These are phyloP conservation scores for Pimpla rufipes DNA, from an alignment of 2,888 invertebrate genomes.

Conservation along the genomic window DNA sequence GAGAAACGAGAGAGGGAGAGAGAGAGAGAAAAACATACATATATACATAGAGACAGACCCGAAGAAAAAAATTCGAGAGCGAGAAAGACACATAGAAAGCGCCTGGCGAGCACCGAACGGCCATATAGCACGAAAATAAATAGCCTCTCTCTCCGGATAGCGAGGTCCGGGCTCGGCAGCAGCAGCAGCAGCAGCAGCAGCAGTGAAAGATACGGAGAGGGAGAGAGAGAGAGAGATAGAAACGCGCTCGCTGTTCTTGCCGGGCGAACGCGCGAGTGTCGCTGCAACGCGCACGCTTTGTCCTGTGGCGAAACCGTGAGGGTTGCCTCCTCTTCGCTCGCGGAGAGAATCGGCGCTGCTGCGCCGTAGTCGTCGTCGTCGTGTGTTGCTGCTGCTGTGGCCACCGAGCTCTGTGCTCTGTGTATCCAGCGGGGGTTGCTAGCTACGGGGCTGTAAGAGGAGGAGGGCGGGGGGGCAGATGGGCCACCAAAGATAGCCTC, in stretches of 20 bases:
- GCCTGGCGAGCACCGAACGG: conserved; percentile 62
- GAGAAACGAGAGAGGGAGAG: conserved; percentile 41
- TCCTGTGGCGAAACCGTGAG: conserved; percentile 71
- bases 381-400: conserved; percentile 55
- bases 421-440: conserved; percentile 56
- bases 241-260: conserved; percentile 5
- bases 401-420: conserved; percentile 13
- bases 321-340: conserved; percentile 68
- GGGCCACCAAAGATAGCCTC: conserved; percentile 79
- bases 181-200: not conserved
- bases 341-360: conserved; percentile 69
- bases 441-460: conserved; percentile 52
- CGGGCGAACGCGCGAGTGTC: conserved; percentile 50
- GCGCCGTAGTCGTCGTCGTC: conserved; percentile 64
- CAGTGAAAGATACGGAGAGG: conserved; percentile 26
- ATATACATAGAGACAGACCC: conserved; percentile 10
- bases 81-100: conserved; percentile 37
- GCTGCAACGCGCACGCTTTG: conserved; percentile 56
- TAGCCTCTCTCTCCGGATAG: conserved; percentile 80
- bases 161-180: conserved; percentile 65
- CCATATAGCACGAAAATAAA: conserved; percentile 84
- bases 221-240: conserved; percentile 36
- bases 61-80: conserved; percentile 29
- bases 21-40: conserved; percentile 27
- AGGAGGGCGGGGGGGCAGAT: conserved; percentile 69